These are phyloP conservation scores for Hylaea fasciaria DNA, from an alignment of 2,888 invertebrate genomes.

Conservation along the genomic window DNA sequence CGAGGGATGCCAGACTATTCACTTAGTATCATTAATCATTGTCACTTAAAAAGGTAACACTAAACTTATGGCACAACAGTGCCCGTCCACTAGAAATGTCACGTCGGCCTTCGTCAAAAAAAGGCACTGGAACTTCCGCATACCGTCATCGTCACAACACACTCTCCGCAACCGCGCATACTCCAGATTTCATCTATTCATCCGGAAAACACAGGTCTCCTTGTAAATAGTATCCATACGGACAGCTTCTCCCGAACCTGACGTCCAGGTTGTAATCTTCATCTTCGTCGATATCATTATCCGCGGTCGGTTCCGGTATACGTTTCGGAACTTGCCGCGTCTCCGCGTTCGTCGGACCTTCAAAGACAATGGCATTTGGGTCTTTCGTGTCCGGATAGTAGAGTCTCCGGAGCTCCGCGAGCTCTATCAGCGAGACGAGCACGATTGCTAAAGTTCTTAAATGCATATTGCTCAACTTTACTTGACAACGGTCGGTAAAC, in stretches of 20 bases:
- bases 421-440: constrained; percentile 29
- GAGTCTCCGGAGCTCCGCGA: constrained; percentile 37
- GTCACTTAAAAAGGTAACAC: constrained; percentile 24
- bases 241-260: constrained; percentile 42
- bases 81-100: constrained; percentile 19
- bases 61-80: constrained; percentile 24
- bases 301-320: constrained; percentile 34
- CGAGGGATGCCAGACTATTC: constrained; percentile 8
- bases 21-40: constrained; percentile 18
- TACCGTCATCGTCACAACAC: too few relatives aligned
- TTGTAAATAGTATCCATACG: constrained; percentile 15
- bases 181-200: constrained; percentile 35
- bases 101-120: constrained; percentile 26
- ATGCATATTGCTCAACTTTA: constrained; percentile 33
- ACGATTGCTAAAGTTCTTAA: constrained; percentile 22
- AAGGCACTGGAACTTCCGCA: constrained; percentile 18
- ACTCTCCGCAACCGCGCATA: background rate
- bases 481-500: constrained; percentile 32
- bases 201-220: constrained; percentile 46
- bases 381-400: constrained; percentile 55
- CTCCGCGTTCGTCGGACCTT: constrained; percentile 64
- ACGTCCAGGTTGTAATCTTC: constrained; percentile 48
- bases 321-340: constrained; percentile 22
- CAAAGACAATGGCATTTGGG: constrained; percentile 63
- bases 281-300: constrained; percentile 47